Evolutionary conservation across 2,797 vertebrate genomes (phyloP).

Genomic region (Notolepis coatsorum): DNA sequence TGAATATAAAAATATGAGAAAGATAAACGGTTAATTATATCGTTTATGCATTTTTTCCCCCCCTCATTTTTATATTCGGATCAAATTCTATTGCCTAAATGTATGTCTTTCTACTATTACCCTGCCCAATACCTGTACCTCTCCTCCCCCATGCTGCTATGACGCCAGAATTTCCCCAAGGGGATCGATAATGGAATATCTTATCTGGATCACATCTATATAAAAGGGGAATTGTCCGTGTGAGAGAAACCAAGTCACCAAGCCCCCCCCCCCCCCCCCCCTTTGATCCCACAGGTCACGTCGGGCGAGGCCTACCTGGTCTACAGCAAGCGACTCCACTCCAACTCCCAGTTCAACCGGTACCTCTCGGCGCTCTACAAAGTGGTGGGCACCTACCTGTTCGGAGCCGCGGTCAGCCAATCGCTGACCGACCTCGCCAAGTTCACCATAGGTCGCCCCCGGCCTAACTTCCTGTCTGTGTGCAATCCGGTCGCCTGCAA

Average conservation of each 20-base stretch:
- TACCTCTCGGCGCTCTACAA: conserved; percentile 94
- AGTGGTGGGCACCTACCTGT: conserved; percentile 93
- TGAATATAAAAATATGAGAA: too few relatives aligned
- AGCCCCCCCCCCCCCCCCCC: too few relatives aligned
- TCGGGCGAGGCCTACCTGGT: conserved; percentile 89
- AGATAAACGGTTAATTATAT: too few relatives aligned
- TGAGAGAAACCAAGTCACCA: too few relatives aligned
- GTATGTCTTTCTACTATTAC: too few relatives aligned
- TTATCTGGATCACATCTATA: background rate
- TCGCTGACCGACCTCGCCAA: conserved; percentile 96
- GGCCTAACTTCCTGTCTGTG: conserved; percentile 91
- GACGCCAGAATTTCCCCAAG: too few relatives aligned
- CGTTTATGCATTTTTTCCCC: too few relatives aligned
- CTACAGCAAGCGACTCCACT: conserved; percentile 88
- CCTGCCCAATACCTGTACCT: too few relatives aligned
- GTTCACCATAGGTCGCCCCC: conserved; percentile 91
- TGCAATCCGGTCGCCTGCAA: conserved; percentile 84
- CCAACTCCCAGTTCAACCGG: conserved; percentile 92
- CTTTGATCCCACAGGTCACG: conserved; percentile 67
- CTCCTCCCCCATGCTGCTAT: too few relatives aligned
- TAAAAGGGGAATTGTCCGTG: background rate
- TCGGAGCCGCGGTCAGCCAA: conserved; percentile 90
- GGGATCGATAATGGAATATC: background rate
- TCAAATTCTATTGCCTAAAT: too few relatives aligned
- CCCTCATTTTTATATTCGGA: too few relatives aligned